Evolutionary conservation across 2,113 vertebrate genomes (phyloP).

Genomic region (Hymenochirus boettgeri): DNA sequence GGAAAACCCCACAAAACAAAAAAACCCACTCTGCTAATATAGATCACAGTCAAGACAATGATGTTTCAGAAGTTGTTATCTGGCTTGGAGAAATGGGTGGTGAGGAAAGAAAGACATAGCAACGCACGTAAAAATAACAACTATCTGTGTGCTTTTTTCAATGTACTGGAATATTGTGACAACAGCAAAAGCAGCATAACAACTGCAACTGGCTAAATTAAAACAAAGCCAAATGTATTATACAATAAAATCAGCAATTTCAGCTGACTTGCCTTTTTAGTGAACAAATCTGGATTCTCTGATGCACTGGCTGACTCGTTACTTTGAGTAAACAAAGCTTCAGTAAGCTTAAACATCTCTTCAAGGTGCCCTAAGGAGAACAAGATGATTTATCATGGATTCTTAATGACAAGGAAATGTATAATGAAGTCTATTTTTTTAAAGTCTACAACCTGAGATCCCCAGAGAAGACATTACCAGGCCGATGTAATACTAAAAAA

Average conservation of each 20-base stretch:
- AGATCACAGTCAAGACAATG: too few species aligned
- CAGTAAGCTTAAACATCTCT: constrained; percentile 53
- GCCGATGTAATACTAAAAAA: constrained; percentile 1
- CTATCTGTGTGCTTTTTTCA: too few species aligned
- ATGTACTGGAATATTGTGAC: too few species aligned
- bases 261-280: constrained; percentile 61
- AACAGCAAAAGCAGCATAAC: too few species aligned
- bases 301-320: constrained; percentile 54
- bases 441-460: background rate
- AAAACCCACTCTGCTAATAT: too few species aligned
- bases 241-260: constrained; percentile 2
- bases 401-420: constrained; percentile 11
- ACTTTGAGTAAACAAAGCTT: constrained; percentile 53
- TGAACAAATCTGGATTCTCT: constrained; percentile 59
- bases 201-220: too few species aligned
- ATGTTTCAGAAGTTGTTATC: too few species aligned
- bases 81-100: too few species aligned
- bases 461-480: constrained; percentile 14
- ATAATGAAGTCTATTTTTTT: constrained; percentile 22
- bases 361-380: constrained; percentile 46
- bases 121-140: too few species aligned
- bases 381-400: constrained; percentile 23
- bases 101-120: too few species aligned
- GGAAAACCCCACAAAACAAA: too few species aligned
- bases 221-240: too few species aligned